phyloP scores from a whole-genome alignment of 2,888 invertebrate genomes.

The Andrena hattorfiana region DNA sequence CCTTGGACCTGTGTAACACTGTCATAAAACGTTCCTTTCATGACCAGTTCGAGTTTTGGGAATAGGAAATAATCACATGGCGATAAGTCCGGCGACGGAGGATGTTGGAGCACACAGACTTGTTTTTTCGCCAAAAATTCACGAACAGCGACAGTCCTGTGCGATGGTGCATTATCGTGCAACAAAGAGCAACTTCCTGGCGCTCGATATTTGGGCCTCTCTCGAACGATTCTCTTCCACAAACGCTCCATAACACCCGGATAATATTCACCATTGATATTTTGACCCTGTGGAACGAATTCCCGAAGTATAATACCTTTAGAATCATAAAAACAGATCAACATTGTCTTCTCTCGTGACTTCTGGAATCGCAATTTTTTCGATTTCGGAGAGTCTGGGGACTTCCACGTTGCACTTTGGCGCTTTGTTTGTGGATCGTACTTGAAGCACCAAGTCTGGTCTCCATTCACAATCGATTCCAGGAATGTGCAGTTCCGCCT shows the following conservation, averaged over 20 bases:
- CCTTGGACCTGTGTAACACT: neutral
- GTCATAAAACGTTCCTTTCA: neutral
- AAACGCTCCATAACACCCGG: neutral
- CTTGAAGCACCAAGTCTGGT: neutral
- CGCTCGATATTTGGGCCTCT: neutral
- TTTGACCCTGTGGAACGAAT: neutral
- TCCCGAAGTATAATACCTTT: neutral
- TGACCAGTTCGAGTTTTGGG: neutral
- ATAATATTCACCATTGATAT: neutral
- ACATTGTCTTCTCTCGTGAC: neutral
- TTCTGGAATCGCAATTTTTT: neutral
- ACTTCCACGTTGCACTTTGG: neutral
- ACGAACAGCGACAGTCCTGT: neutral
- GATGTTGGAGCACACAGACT: neutral
- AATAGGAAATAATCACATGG: neutral
- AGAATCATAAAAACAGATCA: neutral
- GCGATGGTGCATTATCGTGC: conserved; percentile 1
- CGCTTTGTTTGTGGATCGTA: neutral
- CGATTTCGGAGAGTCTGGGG: neutral
- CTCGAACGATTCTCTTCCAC: neutral
- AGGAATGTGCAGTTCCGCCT: no score
- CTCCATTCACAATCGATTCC: neutral
- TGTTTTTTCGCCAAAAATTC: neutral
- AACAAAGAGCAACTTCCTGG: neutral
- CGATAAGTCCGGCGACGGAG: neutral